These are phyloP conservation scores for Parotia lawesii DNA, from an alignment of 2,113 vertebrate species.

Conservation along the genomic window DNA sequence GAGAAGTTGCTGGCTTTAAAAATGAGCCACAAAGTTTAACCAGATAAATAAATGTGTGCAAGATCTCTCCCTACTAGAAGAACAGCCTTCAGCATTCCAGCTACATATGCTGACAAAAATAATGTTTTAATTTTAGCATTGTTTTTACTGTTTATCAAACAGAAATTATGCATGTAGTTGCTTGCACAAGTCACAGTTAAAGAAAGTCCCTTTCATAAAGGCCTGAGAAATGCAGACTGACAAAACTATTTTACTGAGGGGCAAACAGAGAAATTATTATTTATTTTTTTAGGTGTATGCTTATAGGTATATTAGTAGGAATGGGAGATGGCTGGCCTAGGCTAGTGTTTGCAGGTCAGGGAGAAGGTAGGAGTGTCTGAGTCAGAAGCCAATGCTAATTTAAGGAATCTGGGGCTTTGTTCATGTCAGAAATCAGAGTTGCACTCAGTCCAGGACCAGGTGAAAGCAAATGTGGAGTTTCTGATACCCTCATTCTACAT, in stretches of 20 bases:
- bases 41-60: conserved; percentile 57
- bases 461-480: background rate
- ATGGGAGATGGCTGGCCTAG: background rate
- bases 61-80: background rate
- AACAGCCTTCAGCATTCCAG: conserved; percentile 32
- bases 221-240: background rate
- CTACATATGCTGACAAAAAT: conserved; percentile 41
- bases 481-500: background rate
- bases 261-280: background rate
- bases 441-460: background rate
- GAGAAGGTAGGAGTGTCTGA: background rate
- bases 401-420: background rate
- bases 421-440: background rate
- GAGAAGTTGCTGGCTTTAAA: conserved; percentile 57
- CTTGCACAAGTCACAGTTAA: background rate
- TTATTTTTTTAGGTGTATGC: background rate
- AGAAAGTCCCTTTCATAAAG: conserved; percentile 22
- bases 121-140: conserved; percentile 46
- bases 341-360: background rate
- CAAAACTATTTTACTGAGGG: background rate
- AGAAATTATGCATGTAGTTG: conserved; percentile 1
- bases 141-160: conserved; percentile 57
- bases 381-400: background rate
- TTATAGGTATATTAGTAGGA: background rate
- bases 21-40: conserved; percentile 38